A percentile compares a stretch with the other conserved stretches of the same genome.
Evolutionary conservation across 2,888 invertebrate species (phyloP).

Genomic region (Pseudanteris insignis): DNA sequence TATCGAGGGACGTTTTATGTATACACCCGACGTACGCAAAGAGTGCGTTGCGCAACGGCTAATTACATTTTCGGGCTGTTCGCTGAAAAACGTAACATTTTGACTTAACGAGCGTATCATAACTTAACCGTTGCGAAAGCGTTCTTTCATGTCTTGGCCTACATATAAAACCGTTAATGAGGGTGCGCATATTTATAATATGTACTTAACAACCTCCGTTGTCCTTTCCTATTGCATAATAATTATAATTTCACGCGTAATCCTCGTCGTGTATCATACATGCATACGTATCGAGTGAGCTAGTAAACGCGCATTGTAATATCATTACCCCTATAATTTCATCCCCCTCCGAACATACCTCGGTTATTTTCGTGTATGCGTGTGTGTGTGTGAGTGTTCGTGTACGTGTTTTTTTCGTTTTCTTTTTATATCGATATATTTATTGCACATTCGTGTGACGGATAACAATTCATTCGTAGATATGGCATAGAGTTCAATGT

Average conservation of each 20-base stretch:
- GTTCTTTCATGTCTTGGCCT: slow-evolving; percentile 20
- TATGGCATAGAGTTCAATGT: slow-evolving; percentile 61
- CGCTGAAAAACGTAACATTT: slow-evolving; percentile 7
- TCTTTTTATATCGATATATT: slow-evolving; percentile 39
- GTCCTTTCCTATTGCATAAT: slow-evolving; percentile 41
- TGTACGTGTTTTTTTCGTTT: background rate
- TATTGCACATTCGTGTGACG: slow-evolving; percentile 49
- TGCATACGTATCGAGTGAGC: slow-evolving; percentile 44
- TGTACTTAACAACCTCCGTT: slow-evolving; percentile 37
- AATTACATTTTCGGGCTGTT: slow-evolving; percentile 11
- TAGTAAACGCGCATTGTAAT: slow-evolving; percentile 39
- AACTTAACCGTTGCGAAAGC: slow-evolving; percentile 2
- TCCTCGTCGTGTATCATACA: slow-evolving; percentile 46
- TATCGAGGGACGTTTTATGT: slow-evolving; percentile 40
- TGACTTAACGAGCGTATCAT: slow-evolving; percentile 8
- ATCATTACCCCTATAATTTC: slow-evolving; percentile 25
- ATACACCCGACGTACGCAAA: slow-evolving; percentile 28
- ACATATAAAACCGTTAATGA: slow-evolving; percentile 40
- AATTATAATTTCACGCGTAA: slow-evolving; percentile 44
- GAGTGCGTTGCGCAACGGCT: slow-evolving; percentile 11
- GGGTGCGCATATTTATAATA: slow-evolving; percentile 42
- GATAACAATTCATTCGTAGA: slow-evolving; percentile 54
- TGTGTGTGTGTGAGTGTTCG: too few relatives aligned
- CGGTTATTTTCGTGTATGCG: too few relatives aligned
- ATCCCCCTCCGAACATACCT: too few relatives aligned